Evolutionary conservation across 1,140 invertebrate species (phyloP).

Genomic region (Fopius arisanus): DNA sequence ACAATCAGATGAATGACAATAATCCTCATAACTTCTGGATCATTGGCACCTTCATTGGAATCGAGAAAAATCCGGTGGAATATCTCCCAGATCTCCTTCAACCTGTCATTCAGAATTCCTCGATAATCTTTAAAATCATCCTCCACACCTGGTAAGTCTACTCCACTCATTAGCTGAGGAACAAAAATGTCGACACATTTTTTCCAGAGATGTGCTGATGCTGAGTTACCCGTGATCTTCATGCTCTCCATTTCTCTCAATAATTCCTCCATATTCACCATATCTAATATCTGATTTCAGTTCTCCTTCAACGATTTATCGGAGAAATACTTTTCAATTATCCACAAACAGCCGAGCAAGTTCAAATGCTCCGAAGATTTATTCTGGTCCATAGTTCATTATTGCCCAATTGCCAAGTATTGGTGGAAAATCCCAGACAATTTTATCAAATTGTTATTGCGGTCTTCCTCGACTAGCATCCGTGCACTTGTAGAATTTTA

Average conservation of each 20-base stretch:
- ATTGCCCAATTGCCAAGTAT: neutral
- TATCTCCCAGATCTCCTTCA: constrained; percentile 42
- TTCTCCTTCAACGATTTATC: neutral
- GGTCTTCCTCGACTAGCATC: too few species aligned
- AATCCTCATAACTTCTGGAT: constrained; percentile 32
- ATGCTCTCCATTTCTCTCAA: constrained; percentile 26
- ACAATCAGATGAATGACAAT: constrained; percentile 48
- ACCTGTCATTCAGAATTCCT: constrained; percentile 45
- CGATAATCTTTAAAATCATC: constrained; percentile 54
- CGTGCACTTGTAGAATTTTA: neutral
- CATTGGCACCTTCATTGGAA: constrained; percentile 29
- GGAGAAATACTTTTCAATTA: neutral
- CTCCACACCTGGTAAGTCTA: constrained; percentile 46
- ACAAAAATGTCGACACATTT: constrained; percentile 46
- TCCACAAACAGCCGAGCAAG: neutral
- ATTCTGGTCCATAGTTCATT: neutral
- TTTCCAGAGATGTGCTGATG: constrained; percentile 38
- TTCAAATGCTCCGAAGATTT: neutral
- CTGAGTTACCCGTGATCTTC: constrained; percentile 11
- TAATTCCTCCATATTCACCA: constrained; percentile 27
- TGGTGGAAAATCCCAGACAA: neutral
- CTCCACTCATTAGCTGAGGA: constrained; percentile 40
- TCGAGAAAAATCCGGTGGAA: constrained; percentile 39
- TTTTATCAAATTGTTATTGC: neutral
- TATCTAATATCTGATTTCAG: neutral